phyloP scores from a whole-genome alignment of 2,888 invertebrate genomes.

The Carterocephalus palaemon region DNA sequence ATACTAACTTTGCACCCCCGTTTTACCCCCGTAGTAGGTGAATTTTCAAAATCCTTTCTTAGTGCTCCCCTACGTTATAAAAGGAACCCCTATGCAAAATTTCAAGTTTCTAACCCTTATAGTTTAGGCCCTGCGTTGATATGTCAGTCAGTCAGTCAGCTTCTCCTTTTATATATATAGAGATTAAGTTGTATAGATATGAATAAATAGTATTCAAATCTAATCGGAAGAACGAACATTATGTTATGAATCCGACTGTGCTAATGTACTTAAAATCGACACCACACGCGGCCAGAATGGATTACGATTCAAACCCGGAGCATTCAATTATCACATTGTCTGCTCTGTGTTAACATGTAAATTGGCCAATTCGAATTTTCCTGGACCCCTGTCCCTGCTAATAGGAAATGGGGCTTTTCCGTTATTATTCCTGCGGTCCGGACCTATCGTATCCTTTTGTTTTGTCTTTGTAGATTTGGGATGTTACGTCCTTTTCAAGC shows the following conservation, averaged over 20 bases:
- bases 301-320: conserved; percentile 50
- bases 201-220: too few species aligned
- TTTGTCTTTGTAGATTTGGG: conserved; percentile 55
- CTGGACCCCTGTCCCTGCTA: conserved; percentile 51
- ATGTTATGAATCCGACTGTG: not conserved
- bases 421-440: conserved; percentile 54
- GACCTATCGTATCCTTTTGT: conserved; percentile 46
- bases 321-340: conserved; percentile 65
- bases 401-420: conserved; percentile 69
- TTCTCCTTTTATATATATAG: too few species aligned
- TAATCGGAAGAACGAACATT: too few species aligned
- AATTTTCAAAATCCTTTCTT: too few species aligned
- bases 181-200: too few species aligned
- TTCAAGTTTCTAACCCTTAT: too few species aligned
- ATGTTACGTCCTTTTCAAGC: conserved; percentile 50
- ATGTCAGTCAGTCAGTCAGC: too few species aligned
- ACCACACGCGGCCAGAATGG: conserved; percentile 37
- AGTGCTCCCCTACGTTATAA: too few species aligned
- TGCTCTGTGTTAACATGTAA: conserved; percentile 66
- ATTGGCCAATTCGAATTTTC: conserved; percentile 62
- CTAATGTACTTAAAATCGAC: conserved; percentile 25
- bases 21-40: too few species aligned
- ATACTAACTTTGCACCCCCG: too few species aligned
- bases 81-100: too few species aligned
- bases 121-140: too few species aligned